Evolutionary conservation across 1,140 invertebrate genomes (phyloP).

Genomic region (Heliconius nattereri): DNA sequence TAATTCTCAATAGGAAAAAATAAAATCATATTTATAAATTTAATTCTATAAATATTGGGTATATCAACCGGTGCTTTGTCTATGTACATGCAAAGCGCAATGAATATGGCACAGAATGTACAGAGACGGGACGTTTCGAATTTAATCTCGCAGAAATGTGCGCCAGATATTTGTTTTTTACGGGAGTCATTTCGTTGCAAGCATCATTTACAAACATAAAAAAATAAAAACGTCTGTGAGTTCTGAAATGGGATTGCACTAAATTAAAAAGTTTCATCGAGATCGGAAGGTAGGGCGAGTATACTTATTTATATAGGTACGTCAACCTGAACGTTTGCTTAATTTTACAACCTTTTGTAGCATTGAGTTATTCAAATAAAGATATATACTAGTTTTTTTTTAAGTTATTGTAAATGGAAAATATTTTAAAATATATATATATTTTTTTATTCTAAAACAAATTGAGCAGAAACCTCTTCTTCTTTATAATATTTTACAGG

Average conservation of each 20-base stretch:
- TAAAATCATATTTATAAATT: too few relatives aligned
- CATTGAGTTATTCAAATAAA: too few relatives aligned
- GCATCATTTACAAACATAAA: constrained; percentile 15
- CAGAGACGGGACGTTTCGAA: constrained; percentile 65
- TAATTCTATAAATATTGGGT: neutral
- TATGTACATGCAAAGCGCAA: constrained; percentile 32
- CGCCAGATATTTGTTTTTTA: constrained; percentile 57
- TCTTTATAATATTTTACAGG: too few relatives aligned
- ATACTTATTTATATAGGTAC: neutral
- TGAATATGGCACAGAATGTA: constrained; percentile 62
- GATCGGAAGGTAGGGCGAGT: neutral
- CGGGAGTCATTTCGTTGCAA: constrained; percentile 58
- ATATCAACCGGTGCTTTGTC: neutral
- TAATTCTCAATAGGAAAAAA: too few relatives aligned
- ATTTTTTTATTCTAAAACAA: too few relatives aligned
- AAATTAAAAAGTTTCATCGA: neutral
- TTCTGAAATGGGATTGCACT: neutral
- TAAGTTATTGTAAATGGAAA: neutral
- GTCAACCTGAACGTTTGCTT: too few relatives aligned
- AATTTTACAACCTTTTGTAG: too few relatives aligned
- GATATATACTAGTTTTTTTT: too few relatives aligned
- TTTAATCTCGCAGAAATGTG: constrained; percentile 77
- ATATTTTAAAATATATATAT: neutral
- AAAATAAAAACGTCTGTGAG: neutral
- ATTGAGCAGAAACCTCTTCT: too few relatives aligned